Evolutionary conservation across 2,797 vertebrate genomes (phyloP), one percentile per base, ranked within the genome.

Genomic region (Odontamblyopus rebecca): DNA sequence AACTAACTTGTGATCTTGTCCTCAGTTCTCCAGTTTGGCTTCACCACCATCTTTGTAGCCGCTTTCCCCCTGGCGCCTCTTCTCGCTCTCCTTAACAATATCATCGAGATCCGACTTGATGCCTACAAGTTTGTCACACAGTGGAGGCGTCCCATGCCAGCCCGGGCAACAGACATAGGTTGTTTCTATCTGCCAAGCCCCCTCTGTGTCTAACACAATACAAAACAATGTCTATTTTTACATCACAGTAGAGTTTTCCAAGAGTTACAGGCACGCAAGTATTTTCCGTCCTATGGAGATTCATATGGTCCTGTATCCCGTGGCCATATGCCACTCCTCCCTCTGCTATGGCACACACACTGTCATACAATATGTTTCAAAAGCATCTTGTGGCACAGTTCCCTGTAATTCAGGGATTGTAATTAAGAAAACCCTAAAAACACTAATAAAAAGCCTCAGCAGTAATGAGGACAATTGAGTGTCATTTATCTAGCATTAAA

Each of bases 61-160:
- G 98, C 98, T 1, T 99, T 99, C 83, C 98, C 98, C 0, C 87
- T 99, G 91, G 98, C 98, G 44, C 98, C 98, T 50, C 95, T 99
- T 13, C 93, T 99, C 74, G 98, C 98, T n/a, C 85, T 99, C 79
- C 96, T 99, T 61, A 99, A 99, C 90, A 99, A 99, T 79, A 98
- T 99, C 89, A 99, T 99, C 54, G 98, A 99, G 87, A 99, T 99
- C 77, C 95, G 98, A 48, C 93, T 99, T 50, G 98, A 99, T 18
- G 98, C 98, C 0, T 99, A 99, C 91, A 99, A 99, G 89, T 99
- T 99, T 87, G 98, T 99, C 77, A 99, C 98, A 1, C 98, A 99
- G 85, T 99, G 98, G 98, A 91, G 98, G 79, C 93, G 98, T 74
- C 97, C 98, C 16, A 96, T 99, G 95, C 97, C 98, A 19, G 97